Evolutionary conservation across 2,888 invertebrate genomes (phyloP).

Genomic region (Pyralis farinalis): DNA sequence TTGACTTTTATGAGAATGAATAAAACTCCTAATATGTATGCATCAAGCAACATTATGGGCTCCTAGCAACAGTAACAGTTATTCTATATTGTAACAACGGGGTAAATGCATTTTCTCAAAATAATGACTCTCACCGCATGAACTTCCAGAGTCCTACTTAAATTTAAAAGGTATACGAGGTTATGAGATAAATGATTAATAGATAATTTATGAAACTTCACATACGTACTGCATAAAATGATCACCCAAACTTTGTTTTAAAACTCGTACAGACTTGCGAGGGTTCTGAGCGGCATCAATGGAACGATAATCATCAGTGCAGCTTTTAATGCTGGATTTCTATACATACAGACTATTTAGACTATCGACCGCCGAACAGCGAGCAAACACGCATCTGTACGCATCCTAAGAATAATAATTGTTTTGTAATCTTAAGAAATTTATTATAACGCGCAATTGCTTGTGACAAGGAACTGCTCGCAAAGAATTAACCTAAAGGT

Average conservation of each 20-base stretch:
- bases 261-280: too few species aligned
- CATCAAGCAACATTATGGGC: constrained; percentile 30
- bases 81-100: constrained; percentile 48
- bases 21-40: constrained; percentile 9
- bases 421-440: too few species aligned
- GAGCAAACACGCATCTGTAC: too few species aligned
- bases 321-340: too few species aligned
- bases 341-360: too few species aligned
- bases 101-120: constrained; percentile 71
- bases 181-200: constrained; percentile 22
- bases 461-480: not conserved
- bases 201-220: constrained; percentile 27
- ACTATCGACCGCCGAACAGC: too few species aligned
- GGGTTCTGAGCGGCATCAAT: too few species aligned
- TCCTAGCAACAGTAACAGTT: constrained; percentile 41
- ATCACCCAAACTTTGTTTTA: constrained; percentile 34
- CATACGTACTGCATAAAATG: constrained; percentile 55
- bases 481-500: not conserved
- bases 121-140: constrained; percentile 48
- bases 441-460: too few species aligned
- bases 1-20: constrained; percentile 1
- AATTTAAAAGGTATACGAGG: constrained; percentile 26
- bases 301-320: too few species aligned
- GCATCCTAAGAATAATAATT: too few species aligned
- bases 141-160: constrained; percentile 30